These are phyloP conservation scores for Eriocheir sinensis DNA, from an alignment of 1,140 invertebrate species.

Conservation along the genomic window DNA sequence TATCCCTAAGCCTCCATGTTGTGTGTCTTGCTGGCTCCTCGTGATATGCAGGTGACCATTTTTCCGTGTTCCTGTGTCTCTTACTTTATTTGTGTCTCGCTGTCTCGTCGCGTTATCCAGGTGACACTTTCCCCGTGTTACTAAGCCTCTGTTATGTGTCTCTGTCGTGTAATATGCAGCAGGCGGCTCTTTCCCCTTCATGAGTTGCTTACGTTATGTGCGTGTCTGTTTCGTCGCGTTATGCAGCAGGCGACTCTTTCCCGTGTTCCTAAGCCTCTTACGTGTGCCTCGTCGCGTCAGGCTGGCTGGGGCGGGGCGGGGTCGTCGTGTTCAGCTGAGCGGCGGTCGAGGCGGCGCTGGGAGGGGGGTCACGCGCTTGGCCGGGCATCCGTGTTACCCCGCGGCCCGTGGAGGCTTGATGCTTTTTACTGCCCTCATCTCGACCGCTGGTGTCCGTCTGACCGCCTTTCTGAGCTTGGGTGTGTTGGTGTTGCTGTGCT, in stretches of 20 bases:
- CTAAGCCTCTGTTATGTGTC: no score
- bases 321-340: conserved; percentile 10
- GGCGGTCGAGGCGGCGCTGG: not conserved
- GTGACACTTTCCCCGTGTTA: no score
- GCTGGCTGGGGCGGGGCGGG: not conserved
- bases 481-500: no score
- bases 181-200: no score
- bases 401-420: not conserved
- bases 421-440: conserved; percentile 2
- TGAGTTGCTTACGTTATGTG: no score
- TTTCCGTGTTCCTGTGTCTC: not conserved
- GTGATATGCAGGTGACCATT: no score
- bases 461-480: no score
- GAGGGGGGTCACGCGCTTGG: conserved; percentile 8
- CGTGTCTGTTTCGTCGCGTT: no score
- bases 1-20: no score
- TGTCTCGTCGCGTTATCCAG: not conserved
- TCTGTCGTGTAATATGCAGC: no score
- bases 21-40: no score
- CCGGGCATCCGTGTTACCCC: not conserved
- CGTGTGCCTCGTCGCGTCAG: not conserved
- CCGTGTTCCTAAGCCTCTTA: not conserved
- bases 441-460: not conserved
- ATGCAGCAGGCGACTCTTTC: no score
- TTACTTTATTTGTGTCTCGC: not conserved